These are phyloP conservation scores for Tetragnatha versicolor DNA, from an alignment of 1,140 invertebrate genomes.

Conservation along the genomic window DNA sequence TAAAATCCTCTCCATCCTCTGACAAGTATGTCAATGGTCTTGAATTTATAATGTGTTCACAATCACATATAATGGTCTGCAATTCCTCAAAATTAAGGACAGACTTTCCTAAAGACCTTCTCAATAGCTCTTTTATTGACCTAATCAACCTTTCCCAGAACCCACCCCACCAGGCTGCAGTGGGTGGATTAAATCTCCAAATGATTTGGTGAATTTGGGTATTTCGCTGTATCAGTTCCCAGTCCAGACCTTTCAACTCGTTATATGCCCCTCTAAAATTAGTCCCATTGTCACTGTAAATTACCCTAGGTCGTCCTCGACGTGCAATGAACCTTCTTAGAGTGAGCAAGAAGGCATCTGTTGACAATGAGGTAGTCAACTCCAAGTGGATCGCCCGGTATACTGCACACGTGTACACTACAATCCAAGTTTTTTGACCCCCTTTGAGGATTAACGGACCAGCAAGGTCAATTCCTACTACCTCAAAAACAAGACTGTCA, in stretches of 20 bases:
- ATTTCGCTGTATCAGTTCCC: too few relatives aligned
- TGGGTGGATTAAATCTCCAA: too few relatives aligned
- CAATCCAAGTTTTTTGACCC: neutral
- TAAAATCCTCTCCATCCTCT: too few relatives aligned
- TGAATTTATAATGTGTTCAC: too few relatives aligned
- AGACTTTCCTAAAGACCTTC: neutral
- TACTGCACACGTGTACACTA: neutral
- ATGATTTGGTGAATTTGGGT: too few relatives aligned
- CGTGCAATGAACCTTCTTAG: conserved; percentile 58
- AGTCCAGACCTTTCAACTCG: neutral
- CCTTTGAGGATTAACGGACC: neutral
- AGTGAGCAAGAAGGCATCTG: conserved; percentile 57
- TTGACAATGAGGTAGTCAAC: conserved; percentile 46
- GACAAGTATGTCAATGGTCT: too few relatives aligned
- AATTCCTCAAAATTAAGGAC: neutral
- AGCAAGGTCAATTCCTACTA: neutral
- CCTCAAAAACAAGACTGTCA: neutral
- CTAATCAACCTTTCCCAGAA: neutral
- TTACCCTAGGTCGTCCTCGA: conserved; percentile 58
- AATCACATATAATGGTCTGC: too few relatives aligned
- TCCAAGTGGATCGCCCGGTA: conserved; percentile 56
- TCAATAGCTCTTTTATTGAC: neutral
- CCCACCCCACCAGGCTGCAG: neutral
- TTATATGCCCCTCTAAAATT: neutral
- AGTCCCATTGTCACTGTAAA: conserved; percentile 61